phyloP scores from a whole-genome alignment of 2,888 invertebrate species.

The Gastracanthus pulcherrimus region DNA sequence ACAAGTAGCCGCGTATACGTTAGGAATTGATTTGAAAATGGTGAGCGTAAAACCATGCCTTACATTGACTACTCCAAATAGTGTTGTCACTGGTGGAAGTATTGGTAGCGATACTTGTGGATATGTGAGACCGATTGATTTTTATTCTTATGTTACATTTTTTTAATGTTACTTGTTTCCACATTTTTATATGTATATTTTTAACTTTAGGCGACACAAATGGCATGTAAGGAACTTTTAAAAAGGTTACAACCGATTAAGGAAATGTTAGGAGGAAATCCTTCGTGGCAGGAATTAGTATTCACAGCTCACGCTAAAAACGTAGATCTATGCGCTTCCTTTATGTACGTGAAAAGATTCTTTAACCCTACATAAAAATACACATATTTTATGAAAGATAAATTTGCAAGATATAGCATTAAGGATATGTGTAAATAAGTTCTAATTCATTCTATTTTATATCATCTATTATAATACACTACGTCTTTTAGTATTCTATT shows the following conservation, averaged over 20 bases:
- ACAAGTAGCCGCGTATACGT: slow-evolving; percentile 85
- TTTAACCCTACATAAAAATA: neutral
- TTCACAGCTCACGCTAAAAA: slow-evolving; percentile 79
- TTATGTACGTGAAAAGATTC: slow-evolving; percentile 77
- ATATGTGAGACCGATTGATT: slow-evolving; percentile 65
- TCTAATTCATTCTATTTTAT: no score
- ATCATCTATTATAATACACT: no score
- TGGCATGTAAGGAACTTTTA: slow-evolving; percentile 83
- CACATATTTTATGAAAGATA: neutral
- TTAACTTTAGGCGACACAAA: slow-evolving; percentile 78
- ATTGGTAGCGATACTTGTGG: slow-evolving; percentile 85
- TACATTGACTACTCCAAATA: slow-evolving; percentile 83
- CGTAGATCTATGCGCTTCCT: slow-evolving; percentile 82
- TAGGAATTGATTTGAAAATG: slow-evolving; percentile 85
- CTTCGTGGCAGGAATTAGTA: slow-evolving; percentile 81
- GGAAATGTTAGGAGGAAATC: slow-evolving; percentile 78
- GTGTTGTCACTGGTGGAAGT: slow-evolving; percentile 84
- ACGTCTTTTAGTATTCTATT: no score
- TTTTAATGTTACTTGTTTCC: no score
- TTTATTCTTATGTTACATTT: no score
- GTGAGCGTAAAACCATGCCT: slow-evolving; percentile 84
- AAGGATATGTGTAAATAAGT: no score
- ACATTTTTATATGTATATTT: neutral
- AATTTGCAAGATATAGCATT: no score
- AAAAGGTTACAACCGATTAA: slow-evolving; percentile 81